Conservation (phyloP, 2,888 invertebrate genomes). For the Troides oblongomaculatus region DNA sequence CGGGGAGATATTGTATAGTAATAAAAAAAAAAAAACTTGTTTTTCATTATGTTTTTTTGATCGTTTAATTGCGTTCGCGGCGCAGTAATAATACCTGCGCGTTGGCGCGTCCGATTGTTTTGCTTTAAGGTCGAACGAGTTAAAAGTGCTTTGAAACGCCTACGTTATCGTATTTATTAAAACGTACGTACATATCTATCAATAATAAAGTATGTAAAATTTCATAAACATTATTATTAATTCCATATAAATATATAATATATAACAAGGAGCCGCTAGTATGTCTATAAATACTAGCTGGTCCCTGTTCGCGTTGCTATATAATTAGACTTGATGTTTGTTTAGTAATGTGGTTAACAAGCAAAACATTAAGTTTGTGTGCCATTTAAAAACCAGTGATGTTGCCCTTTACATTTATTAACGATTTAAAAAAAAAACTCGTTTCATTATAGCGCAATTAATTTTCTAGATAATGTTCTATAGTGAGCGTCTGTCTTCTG, state of each 20-base stretch:
- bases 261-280: no score
- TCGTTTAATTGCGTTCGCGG: conserved; percentile 18
- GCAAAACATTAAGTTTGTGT: not conserved
- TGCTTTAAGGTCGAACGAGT: conserved; percentile 21
- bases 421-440: not conserved
- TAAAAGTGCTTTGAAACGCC: conserved; percentile 21
- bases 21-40: conserved; percentile 18
- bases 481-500: no score
- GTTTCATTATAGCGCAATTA: not conserved
- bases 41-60: conserved; percentile 19
- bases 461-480: not conserved
- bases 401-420: not conserved
- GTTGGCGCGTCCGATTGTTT: conserved; percentile 11
- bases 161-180: conserved; percentile 5
- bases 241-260: no score
- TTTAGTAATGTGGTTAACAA: not conserved
- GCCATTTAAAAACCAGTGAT: not conserved
- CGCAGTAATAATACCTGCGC: conserved; percentile 3
- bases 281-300: no score
- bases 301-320: no score
- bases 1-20: not conserved
- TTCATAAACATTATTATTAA: no score
- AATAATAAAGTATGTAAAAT: not conserved
- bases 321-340: no score
- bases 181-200: not conserved